A percentile compares a stretch with the other conserved stretches of the same genome.
Evolutionary conservation across 2,797 vertebrate genomes (phyloP).

Genomic region (Otolemur crassicaudatus): DNA sequence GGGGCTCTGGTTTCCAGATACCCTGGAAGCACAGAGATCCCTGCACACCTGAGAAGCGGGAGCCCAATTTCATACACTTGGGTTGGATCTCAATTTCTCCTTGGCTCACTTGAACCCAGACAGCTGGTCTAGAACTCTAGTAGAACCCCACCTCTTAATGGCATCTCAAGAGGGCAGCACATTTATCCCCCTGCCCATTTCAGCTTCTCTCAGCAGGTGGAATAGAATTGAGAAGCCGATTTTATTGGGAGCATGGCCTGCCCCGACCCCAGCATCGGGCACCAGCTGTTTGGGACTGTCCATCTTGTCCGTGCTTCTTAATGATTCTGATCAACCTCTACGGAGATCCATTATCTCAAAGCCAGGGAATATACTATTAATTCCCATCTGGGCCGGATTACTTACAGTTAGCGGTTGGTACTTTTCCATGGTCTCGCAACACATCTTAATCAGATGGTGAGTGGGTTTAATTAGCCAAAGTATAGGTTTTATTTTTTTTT

Average conservation of each 20-base stretch:
- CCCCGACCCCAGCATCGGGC: not conserved
- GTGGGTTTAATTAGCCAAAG: constrained; percentile 89
- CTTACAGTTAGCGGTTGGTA: constrained; percentile 83
- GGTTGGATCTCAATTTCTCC: not conserved
- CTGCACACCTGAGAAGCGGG: not conserved
- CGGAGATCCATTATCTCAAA: constrained; percentile 76
- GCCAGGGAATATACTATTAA: constrained; percentile 76
- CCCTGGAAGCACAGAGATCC: not conserved
- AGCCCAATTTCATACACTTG: not conserved
- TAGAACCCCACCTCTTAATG: not conserved
- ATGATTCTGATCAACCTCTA: constrained; percentile 78
- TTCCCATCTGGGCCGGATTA: constrained; percentile 83
- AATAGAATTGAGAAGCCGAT: not conserved
- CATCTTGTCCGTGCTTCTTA: constrained; percentile 50
- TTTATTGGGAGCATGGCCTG: not conserved
- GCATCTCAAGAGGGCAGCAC: not conserved
- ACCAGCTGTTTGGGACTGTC: constrained; percentile 43
- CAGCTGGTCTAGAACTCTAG: not conserved
- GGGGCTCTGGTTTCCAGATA: not conserved
- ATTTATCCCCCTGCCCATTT: not conserved
- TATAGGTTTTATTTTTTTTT: constrained; percentile 88
- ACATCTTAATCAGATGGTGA: constrained; percentile 89
- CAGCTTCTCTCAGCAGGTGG: not conserved
- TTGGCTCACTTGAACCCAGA: not conserved
- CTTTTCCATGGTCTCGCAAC: constrained; percentile 85